phyloP scores from a whole-genome alignment of 2,888 invertebrate species.

The Osmoderma eremita region DNA sequence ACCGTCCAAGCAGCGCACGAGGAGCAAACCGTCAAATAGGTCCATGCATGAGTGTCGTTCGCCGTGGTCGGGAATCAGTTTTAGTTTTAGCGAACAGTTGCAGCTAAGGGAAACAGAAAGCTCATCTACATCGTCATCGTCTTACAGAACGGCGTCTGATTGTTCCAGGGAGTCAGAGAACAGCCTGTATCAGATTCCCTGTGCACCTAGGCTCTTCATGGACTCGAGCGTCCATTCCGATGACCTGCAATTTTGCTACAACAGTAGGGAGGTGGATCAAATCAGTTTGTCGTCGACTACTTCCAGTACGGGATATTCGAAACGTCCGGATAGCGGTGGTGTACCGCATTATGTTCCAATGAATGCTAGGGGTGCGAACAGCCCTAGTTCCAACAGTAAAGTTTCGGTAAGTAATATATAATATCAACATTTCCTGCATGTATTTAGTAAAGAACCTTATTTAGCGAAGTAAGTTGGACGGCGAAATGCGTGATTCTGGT shows the following conservation, averaged over 20 bases:
- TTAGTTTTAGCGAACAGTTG: conserved; percentile 60
- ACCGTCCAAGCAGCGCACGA: conserved; percentile 56
- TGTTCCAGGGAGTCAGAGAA: conserved; percentile 68
- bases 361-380: conserved; percentile 66
- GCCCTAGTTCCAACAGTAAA: conserved; percentile 71
- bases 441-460: no score
- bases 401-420: conserved; percentile 68
- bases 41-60: conserved; percentile 53
- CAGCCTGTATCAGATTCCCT: conserved; percentile 68
- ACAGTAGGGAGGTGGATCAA: conserved; percentile 69
- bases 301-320: conserved; percentile 68
- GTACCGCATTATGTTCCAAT: conserved; percentile 69
- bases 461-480: no score
- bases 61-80: conserved; percentile 61
- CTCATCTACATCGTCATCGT: conserved; percentile 52
- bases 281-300: conserved; percentile 71
- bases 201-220: conserved; percentile 67
- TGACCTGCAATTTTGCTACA: conserved; percentile 65
- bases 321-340: conserved; percentile 65
- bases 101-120: conserved; percentile 48
- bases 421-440: no score
- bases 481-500: no score
- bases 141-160: conserved; percentile 58
- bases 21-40: conserved; percentile 55
- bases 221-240: conserved; percentile 70